These are phyloP conservation scores for Mormyrus iriodes DNA, from an alignment of 2,113 vertebrate genomes.

Conservation along the genomic window DNA sequence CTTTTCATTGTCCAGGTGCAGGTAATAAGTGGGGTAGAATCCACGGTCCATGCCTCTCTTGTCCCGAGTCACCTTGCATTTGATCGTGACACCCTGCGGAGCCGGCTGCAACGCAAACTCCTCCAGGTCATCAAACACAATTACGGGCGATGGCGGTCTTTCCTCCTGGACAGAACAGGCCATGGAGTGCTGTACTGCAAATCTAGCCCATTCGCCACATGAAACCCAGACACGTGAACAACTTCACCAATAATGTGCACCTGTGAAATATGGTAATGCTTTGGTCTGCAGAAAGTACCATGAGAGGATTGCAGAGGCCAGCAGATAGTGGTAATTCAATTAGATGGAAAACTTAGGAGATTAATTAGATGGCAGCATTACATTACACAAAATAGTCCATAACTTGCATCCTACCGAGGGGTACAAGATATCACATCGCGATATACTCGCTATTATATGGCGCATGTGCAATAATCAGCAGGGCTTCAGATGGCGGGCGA, in stretches of 20 bases:
- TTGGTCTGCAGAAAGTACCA: background rate
- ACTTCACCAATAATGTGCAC: background rate
- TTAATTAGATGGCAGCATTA: background rate
- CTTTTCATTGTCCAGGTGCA: conserved; percentile 84
- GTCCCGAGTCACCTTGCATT: conserved; percentile 86
- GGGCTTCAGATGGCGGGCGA: too few relatives aligned
- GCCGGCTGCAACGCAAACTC: conserved; percentile 83
- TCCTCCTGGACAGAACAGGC: conserved; percentile 37
- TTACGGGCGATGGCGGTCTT: conserved; percentile 65
- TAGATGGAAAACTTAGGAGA: background rate
- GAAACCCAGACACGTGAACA: background rate
- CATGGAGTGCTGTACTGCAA: background rate
- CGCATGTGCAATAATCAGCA: too few relatives aligned
- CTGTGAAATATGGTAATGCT: background rate
- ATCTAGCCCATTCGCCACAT: background rate
- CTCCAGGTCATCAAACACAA: conserved; percentile 82
- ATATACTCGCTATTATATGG: too few relatives aligned
- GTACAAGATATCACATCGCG: too few relatives aligned
- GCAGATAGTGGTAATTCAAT: background rate
- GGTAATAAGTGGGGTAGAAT: conserved; percentile 87
- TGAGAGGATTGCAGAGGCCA: background rate
- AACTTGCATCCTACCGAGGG: too few relatives aligned
- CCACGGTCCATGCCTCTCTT: conserved; percentile 91
- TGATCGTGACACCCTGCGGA: conserved; percentile 73
- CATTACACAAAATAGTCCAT: background rate